A percentile compares a stretch with the other conserved stretches of the same genome.
These are phyloP conservation scores for Mormyrus lacerda DNA, from an alignment of 2,113 vertebrate species.

Conservation along the genomic window DNA sequence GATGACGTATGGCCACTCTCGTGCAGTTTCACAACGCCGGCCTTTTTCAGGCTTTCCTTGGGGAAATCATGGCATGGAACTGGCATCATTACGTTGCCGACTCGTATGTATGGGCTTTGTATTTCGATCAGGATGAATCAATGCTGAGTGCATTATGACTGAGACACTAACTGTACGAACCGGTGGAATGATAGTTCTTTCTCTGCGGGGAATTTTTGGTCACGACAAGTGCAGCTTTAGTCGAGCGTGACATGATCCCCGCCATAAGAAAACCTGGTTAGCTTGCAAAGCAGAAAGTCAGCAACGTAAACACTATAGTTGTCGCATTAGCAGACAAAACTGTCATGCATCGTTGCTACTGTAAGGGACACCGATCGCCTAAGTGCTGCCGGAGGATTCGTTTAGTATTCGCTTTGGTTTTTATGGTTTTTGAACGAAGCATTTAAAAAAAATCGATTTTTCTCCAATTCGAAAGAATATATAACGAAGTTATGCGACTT, in stretches of 20 bases:
- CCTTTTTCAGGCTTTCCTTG: background rate
- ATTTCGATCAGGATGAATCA: background rate
- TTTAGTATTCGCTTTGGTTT: background rate
- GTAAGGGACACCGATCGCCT: background rate
- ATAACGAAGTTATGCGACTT: background rate
- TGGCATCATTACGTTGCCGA: background rate
- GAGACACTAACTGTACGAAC: background rate
- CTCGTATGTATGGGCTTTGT: background rate
- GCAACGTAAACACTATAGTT: background rate
- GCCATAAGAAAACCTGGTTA: background rate
- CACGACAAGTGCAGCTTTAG: background rate
- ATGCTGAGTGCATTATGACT: background rate
- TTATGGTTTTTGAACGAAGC: background rate
- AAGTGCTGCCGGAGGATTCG: background rate
- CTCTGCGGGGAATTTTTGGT: background rate
- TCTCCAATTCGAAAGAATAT: background rate
- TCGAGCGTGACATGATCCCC: background rate
- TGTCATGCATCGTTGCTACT: background rate
- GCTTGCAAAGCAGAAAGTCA: background rate
- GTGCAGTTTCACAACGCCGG: background rate
- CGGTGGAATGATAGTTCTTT: background rate
- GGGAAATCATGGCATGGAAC: background rate
- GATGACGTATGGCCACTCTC: background rate
- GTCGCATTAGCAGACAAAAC: background rate
- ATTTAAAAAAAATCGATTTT: background rate